Percentiles rank a stretch among this genome's conserved stretches.
Conservation (phyloP, 1,140 invertebrate species). For the Drosophila lacertosa region DNA sequence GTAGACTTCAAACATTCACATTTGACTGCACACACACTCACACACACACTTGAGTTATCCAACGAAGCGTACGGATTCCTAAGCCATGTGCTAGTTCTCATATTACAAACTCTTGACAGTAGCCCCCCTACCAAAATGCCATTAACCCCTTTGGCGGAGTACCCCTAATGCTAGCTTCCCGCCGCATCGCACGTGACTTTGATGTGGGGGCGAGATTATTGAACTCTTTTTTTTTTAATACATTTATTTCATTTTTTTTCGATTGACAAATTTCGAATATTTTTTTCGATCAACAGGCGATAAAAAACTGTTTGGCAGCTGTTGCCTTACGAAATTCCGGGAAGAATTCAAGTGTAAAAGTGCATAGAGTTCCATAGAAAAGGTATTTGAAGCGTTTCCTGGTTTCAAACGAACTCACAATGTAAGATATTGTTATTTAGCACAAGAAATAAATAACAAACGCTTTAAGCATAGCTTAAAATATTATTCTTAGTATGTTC, state of each 20-base stretch:
- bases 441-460: not conserved
- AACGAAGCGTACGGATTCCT: constrained; percentile 19
- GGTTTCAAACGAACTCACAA: not conserved
- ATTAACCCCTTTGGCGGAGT: constrained; percentile 22
- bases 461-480: not conserved
- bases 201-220: constrained; percentile 37
- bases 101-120: constrained; percentile 33
- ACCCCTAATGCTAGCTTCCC: constrained; percentile 4
- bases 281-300: constrained; percentile 17
- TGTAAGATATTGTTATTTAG: no score
- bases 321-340: constrained; percentile 13
- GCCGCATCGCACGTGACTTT: constrained; percentile 39
- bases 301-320: constrained; percentile 17
- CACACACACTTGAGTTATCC: constrained; percentile 2
- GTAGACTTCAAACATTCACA: constrained; percentile 25
- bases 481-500: not conserved
- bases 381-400: no score
- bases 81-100: constrained; percentile 45
- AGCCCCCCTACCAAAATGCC: constrained; percentile 19
- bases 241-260: not conserved
- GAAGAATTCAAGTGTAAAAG: constrained; percentile 31
- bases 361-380: constrained; percentile 14
- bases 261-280: constrained; percentile 3
- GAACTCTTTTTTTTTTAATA: constrained; percentile 13
- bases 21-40: constrained; percentile 9